These are phyloP conservation scores for Holacanthus passer DNA, from an alignment of 2,113 vertebrate species.

Conservation along the genomic window DNA sequence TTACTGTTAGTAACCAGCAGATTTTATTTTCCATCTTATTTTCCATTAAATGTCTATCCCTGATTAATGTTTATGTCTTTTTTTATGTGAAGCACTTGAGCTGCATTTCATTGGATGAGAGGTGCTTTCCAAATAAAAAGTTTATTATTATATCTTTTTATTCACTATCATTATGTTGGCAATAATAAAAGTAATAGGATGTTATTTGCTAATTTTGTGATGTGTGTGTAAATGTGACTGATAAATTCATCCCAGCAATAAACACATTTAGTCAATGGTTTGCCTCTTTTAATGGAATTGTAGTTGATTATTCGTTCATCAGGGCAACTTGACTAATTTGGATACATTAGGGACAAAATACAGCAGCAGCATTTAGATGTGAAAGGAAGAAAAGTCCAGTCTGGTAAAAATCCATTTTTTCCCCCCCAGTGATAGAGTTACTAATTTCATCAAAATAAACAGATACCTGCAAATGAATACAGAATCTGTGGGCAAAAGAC, in stretches of 20 bases:
- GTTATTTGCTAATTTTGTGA: not conserved
- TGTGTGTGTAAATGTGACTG: conserved; percentile 13
- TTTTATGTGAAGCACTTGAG: too few relatives aligned
- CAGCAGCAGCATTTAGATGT: conserved; percentile 6
- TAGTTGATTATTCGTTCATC: conserved; percentile 17
- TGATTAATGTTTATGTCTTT: too few relatives aligned
- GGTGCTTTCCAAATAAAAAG: too few relatives aligned
- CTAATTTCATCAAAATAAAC: conserved; percentile 1
- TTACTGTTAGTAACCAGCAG: too few relatives aligned
- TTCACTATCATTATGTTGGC: not conserved
- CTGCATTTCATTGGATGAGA: too few relatives aligned
- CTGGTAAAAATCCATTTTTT: not conserved
- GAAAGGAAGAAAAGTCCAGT: not conserved
- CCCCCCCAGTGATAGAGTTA: too few relatives aligned
- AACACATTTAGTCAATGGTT: conserved; percentile 6
- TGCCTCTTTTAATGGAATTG: conserved; percentile 3
- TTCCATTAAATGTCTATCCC: too few relatives aligned
- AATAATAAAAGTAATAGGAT: not conserved
- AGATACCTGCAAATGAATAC: too few relatives aligned
- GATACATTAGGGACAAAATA: not conserved
- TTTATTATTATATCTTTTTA: too few relatives aligned
- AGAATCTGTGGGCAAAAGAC: too few relatives aligned
- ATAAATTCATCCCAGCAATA: conserved; percentile 26
- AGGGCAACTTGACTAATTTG: conserved; percentile 23
- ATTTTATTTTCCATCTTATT: too few relatives aligned